Evolutionary conservation across 1,140 invertebrate genomes (phyloP).

Genomic region (Chymomyza costata): DNA sequence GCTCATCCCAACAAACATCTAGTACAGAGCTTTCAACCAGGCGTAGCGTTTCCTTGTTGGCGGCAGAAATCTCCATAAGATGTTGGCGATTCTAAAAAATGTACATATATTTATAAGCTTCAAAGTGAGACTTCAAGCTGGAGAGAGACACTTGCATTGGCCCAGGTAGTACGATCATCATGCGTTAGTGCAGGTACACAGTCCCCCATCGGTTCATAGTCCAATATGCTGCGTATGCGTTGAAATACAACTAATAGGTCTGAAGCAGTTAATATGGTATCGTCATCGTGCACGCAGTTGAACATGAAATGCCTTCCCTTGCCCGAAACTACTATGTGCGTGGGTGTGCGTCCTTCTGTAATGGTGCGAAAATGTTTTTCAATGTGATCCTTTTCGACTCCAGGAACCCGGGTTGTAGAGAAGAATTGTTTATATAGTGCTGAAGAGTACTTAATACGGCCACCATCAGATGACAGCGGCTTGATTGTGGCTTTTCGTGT

Average conservation of each 20-base stretch:
- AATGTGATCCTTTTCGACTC: conserved; percentile 78
- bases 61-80: conserved; percentile 76
- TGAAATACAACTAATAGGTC: conserved; percentile 78
- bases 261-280: conserved; percentile 57
- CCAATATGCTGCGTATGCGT: conserved; percentile 76
- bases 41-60: conserved; percentile 79
- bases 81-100: conserved; percentile 74
- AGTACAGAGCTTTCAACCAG: conserved; percentile 82
- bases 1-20: conserved; percentile 79
- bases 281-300: conserved; percentile 65
- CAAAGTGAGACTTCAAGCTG: not conserved
- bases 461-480: conserved; percentile 80
- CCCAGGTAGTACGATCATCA: conserved; percentile 80
- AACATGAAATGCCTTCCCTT: conserved; percentile 77
- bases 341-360: conserved; percentile 52
- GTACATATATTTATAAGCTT: not conserved
- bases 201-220: conserved; percentile 72
- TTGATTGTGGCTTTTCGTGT: conserved; percentile 76
- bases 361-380: conserved; percentile 69
- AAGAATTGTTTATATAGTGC: conserved; percentile 81
- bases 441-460: conserved; percentile 72
- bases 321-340: conserved; percentile 76
- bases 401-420: conserved; percentile 82
- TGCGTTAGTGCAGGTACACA: conserved; percentile 82
- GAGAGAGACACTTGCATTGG: conserved; percentile 75